Conservation (phyloP, 2,888 invertebrate genomes). For the Euphydryas editha region DNA sequence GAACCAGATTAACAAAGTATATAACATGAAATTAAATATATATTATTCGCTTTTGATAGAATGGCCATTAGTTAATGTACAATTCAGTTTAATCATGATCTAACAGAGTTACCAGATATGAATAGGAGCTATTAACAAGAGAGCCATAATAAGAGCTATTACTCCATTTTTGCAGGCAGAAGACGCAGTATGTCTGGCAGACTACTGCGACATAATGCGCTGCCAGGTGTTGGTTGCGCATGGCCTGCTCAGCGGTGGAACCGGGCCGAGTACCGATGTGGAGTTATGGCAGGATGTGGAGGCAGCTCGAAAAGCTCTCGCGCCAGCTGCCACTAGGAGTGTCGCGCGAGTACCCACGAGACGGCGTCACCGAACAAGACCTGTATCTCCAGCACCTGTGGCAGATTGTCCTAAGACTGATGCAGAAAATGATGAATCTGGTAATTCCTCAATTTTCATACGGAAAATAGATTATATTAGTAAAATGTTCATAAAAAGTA, state of each 20-base stretch:
- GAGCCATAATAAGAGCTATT: background rate
- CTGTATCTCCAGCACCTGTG: slow-evolving; percentile 47
- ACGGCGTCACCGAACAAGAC: slow-evolving; percentile 47
- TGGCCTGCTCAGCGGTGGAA: slow-evolving; percentile 87
- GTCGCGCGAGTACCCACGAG: slow-evolving; percentile 73
- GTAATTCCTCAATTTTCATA: slow-evolving; percentile 16
- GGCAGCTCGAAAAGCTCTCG: slow-evolving; percentile 86
- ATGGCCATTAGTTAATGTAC: too few species aligned
- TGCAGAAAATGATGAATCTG: slow-evolving; percentile 31
- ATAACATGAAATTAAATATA: background rate
- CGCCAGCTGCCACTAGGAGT: slow-evolving; percentile 81
- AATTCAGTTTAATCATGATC: too few species aligned
- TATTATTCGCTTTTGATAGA: too few species aligned
- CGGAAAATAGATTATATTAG: too few species aligned
- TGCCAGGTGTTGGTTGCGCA: slow-evolving; percentile 94
- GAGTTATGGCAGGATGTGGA: slow-evolving; percentile 92
- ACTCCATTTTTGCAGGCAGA: slow-evolving; percentile 87
- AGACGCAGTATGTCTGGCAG: slow-evolving; percentile 95
- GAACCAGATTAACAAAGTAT: slow-evolving; percentile 91
- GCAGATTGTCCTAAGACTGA: slow-evolving; percentile 64
- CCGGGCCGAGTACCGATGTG: slow-evolving; percentile 88
- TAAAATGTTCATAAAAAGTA: too few species aligned
- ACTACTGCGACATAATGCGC: slow-evolving; percentile 98
- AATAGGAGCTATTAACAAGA: background rate
- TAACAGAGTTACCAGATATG: too few species aligned